Conservation (phyloP, 2,113 vertebrate species). For the Castor canadensis region DNA sequence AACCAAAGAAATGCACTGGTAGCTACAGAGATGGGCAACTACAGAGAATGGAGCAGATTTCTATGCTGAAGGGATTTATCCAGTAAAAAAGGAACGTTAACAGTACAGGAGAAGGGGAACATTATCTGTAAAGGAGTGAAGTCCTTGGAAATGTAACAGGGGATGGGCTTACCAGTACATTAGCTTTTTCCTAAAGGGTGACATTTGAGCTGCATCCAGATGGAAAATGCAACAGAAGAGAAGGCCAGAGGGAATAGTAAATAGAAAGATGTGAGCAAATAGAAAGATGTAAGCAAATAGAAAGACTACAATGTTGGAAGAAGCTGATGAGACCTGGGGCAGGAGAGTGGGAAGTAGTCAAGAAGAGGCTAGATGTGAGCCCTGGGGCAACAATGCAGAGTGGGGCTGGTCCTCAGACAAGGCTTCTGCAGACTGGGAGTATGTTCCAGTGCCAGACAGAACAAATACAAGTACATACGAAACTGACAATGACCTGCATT, state of each 20-base stretch:
- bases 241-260: not conserved
- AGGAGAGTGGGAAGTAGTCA: too few relatives aligned
- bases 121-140: not conserved
- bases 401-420: not conserved
- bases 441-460: not conserved
- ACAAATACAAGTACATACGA: not conserved
- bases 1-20: not conserved
- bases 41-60: not conserved
- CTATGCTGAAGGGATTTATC: not conserved
- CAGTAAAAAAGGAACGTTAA: not conserved
- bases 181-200: not conserved
- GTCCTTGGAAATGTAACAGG: not conserved
- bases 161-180: not conserved
- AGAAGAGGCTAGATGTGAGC: not conserved
- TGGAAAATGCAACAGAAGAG: not conserved
- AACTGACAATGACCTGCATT: not conserved
- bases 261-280: not conserved
- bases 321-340: not conserved
- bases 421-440: not conserved
- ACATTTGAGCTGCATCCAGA: not conserved
- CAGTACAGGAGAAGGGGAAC: not conserved
- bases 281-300: not conserved
- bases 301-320: not conserved
- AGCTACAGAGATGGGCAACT: not conserved
- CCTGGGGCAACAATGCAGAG: not conserved